Conservation (phyloP, 2,113 vertebrate genomes). For the Callionymus lyra region DNA sequence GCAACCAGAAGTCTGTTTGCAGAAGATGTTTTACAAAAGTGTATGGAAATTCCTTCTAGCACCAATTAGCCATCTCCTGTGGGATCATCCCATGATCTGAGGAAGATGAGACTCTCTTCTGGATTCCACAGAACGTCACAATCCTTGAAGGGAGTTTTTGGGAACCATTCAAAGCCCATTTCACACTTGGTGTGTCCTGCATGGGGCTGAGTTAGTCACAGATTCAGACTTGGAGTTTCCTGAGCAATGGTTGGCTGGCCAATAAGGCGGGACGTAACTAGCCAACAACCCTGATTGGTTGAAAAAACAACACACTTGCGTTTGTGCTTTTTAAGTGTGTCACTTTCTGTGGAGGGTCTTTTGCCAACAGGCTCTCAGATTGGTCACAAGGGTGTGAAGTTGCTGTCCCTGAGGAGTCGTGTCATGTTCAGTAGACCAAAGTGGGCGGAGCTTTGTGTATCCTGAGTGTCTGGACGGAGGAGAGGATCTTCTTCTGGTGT, state of each 20-base stretch:
- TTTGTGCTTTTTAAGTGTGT: too few species aligned
- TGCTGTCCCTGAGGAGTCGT: background rate
- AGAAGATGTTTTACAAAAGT: too few species aligned
- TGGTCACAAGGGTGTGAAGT: constrained; percentile 1
- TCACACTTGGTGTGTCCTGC: too few species aligned
- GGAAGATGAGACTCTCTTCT: too few species aligned
- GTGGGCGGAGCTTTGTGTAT: constrained; percentile 73
- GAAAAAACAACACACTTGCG: background rate
- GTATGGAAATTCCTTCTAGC: too few species aligned
- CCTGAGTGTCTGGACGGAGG: constrained; percentile 87
- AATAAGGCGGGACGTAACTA: constrained; percentile 5
- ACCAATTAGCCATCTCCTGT: too few species aligned
- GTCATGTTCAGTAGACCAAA: constrained; percentile 52
- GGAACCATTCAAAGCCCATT: too few species aligned
- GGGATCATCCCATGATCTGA: too few species aligned
- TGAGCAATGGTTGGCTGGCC: constrained; percentile 12
- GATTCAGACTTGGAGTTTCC: constrained; percentile 7
- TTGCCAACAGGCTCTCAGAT: background rate
- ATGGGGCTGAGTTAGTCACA: too few species aligned
- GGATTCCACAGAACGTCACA: too few species aligned
- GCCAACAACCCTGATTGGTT: background rate
- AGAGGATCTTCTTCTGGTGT: constrained; percentile 96
- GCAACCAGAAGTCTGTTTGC: too few species aligned
- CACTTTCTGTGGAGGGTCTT: background rate
- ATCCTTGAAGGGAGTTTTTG: too few species aligned